A percentile compares a stretch with the other conserved stretches of the same genome.
Evolutionary conservation across 2,888 invertebrate genomes (phyloP).

Genomic region (Noctua janthina): DNA sequence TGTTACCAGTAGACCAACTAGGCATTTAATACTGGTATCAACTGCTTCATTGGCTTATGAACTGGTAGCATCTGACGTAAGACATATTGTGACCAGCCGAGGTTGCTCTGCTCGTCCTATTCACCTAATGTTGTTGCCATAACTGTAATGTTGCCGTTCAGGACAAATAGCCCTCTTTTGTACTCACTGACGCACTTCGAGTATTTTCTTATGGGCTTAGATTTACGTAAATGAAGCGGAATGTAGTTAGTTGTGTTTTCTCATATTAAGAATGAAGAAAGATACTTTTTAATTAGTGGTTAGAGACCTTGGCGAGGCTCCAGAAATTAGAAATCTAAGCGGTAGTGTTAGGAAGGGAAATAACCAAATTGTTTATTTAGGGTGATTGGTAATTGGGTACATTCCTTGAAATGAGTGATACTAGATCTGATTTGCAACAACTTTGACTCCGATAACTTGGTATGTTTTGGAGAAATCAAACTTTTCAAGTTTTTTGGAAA

Average conservation of each 20-base stretch:
- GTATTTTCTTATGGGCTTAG: constrained; percentile 6
- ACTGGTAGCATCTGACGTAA: constrained; percentile 14
- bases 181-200: constrained; percentile 9
- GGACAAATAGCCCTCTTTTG: constrained; percentile 41
- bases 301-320: background rate
- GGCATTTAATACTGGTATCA: background rate
- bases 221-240: constrained; percentile 3
- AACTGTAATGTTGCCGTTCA: constrained; percentile 16
- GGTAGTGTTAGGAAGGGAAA: background rate
- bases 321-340: background rate
- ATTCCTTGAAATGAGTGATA: too few relatives aligned
- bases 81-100: background rate
- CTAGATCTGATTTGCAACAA: too few relatives aligned
- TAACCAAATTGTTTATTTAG: too few relatives aligned
- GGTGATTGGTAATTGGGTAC: too few relatives aligned
- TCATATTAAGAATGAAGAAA: background rate
- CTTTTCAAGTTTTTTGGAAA: too few relatives aligned
- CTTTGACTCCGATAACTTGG: too few relatives aligned
- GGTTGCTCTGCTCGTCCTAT: background rate
- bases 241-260: constrained; percentile 9
- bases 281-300: background rate
- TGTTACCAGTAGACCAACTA: background rate
- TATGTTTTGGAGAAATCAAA: too few relatives aligned
- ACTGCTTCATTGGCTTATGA: background rate
- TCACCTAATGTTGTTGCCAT: constrained; percentile 7